phyloP scores from a whole-genome alignment of 1,140 invertebrate species.

The Anadara kagoshimensis region DNA sequence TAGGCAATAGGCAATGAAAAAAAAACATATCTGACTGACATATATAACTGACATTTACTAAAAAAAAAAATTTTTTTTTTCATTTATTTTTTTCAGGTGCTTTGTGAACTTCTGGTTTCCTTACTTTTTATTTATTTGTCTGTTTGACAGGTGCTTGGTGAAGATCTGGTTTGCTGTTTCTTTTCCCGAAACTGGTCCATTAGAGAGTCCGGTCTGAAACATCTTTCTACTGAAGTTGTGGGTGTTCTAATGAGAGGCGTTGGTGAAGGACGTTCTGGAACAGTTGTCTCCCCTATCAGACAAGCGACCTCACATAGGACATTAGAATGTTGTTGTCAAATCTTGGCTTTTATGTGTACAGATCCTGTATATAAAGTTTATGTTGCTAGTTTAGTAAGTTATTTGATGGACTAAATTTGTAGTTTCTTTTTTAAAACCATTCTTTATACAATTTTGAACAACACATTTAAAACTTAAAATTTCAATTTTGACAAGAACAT shows the following conservation, averaged over 20 bases:
- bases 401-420: constrained; percentile 59
- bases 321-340: constrained; percentile 69
- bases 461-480: too few relatives aligned
- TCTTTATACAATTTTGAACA: too few relatives aligned
- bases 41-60: too few relatives aligned
- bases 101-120: too few relatives aligned
- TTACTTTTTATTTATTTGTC: neutral
- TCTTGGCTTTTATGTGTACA: constrained; percentile 72
- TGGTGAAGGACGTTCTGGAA: constrained; percentile 60
- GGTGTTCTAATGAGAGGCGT: constrained; percentile 58
- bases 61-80: too few relatives aligned
- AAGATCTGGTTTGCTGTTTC: constrained; percentile 72
- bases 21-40: too few relatives aligned
- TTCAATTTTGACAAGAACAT: too few relatives aligned
- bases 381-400: constrained; percentile 73
- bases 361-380: constrained; percentile 76
- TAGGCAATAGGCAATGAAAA: too few relatives aligned
- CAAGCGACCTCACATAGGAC: constrained; percentile 60
- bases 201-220: constrained; percentile 72
- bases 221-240: constrained; percentile 68
- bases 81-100: too few relatives aligned
- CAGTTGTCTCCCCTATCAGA: constrained; percentile 53
- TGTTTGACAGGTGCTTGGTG: constrained; percentile 68
- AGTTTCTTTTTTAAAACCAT: too few relatives aligned
- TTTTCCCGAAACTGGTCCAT: constrained; percentile 75